These are phyloP conservation scores for Dicrostonyx torquatus DNA, from an alignment of 2,797 vertebrate genomes.

Conservation along the genomic window DNA sequence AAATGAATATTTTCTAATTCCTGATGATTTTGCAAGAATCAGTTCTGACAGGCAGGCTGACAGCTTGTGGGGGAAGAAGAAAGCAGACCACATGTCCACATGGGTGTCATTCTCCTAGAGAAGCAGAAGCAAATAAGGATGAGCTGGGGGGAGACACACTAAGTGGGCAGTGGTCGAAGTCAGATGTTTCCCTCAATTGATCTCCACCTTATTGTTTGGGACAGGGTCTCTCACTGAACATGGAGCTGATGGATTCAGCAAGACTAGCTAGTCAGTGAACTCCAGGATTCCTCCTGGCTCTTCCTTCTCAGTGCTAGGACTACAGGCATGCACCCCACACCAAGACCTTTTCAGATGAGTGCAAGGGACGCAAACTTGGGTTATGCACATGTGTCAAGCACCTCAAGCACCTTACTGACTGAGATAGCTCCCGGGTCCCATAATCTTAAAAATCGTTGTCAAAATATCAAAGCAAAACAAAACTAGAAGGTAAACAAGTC, in stretches of 20 bases:
- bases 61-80: conserved; percentile 52
- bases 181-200: background rate
- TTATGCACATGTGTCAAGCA: background rate
- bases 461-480: conserved; percentile 43
- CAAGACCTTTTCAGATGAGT: background rate
- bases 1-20: background rate
- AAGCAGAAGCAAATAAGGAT: conserved; percentile 23
- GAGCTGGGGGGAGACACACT: background rate
- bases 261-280: background rate
- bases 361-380: background rate
- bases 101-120: conserved; percentile 32
- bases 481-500: background rate
- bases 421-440: background rate
- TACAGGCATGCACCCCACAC: background rate
- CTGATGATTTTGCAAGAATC: conserved; percentile 55
- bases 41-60: conserved; percentile 64
- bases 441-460: background rate
- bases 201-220: background rate
- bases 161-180: background rate
- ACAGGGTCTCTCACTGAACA: background rate
- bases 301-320: background rate
- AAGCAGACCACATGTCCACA: conserved; percentile 38
- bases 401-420: background rate
- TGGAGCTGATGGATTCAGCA: background rate
- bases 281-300: background rate